Percentiles rank a stretch among this genome's conserved stretches.
These are phyloP conservation scores for Lochmaea crataegi DNA, from an alignment of 2,888 invertebrate genomes.

Conservation along the genomic window DNA sequence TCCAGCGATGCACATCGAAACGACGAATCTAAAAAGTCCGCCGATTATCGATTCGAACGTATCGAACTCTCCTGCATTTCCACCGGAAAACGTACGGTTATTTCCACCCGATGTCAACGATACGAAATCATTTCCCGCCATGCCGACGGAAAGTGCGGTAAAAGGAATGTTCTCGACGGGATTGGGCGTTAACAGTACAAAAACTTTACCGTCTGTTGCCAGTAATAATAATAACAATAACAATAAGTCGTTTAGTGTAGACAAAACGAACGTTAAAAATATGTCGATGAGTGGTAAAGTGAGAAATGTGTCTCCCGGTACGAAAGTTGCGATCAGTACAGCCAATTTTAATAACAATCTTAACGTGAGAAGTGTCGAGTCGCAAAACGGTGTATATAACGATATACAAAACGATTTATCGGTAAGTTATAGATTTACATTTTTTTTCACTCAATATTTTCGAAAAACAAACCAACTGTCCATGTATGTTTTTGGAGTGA, in stretches of 20 bases:
- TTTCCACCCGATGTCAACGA: constrained; percentile 32
- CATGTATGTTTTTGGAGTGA: too few species aligned
- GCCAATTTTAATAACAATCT: constrained; percentile 36
- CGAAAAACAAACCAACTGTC: too few species aligned
- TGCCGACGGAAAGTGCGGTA: constrained; percentile 29
- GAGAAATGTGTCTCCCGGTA: constrained; percentile 35
- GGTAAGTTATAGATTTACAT: constrained; percentile 48
- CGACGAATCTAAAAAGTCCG: constrained; percentile 17
- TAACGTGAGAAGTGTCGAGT: constrained; percentile 35
- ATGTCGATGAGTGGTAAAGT: constrained; percentile 39
- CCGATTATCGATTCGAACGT: constrained; percentile 9
- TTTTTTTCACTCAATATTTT: too few species aligned
- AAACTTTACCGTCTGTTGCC: constrained; percentile 19
- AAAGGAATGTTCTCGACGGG: constrained; percentile 16
- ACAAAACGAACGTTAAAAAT: constrained; percentile 42
- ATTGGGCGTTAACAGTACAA: constrained; percentile 24
- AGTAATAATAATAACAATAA: constrained; percentile 42
- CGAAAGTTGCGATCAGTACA: constrained; percentile 23
- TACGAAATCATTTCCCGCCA: constrained; percentile 33
- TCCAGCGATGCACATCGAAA: constrained; percentile 56
- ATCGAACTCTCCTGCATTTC: neutral
- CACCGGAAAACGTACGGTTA: neutral
- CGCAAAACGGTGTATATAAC: constrained; percentile 37
- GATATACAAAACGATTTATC: constrained; percentile 53
- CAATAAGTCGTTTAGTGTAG: neutral